phyloP scores from a whole-genome alignment of 64 coral and sea anemone genomes.

The Platygyra sinensis region DNA sequence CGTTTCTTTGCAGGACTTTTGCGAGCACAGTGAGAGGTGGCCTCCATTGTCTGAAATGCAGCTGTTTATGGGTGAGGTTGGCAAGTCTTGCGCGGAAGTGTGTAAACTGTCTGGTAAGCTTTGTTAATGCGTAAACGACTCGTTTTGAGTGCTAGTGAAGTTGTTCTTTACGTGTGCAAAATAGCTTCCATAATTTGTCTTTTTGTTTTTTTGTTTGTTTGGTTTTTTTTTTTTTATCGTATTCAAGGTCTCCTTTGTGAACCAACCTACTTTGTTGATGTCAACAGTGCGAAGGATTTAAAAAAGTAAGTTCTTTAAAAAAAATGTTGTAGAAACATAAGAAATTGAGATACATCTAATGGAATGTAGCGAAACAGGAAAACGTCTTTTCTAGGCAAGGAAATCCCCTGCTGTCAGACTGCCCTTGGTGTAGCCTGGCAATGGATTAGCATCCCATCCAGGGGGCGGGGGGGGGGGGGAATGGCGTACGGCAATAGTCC shows the following conservation, averaged over 20 bases:
- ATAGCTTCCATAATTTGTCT: not conserved
- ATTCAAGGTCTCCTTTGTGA: conserved; percentile 52
- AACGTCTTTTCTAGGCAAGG: no score
- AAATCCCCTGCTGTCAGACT: no score
- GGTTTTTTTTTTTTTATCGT: not conserved
- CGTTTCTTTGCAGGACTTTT: conserved; percentile 61
- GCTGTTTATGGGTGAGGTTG: conserved; percentile 54
- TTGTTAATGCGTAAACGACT: not conserved
- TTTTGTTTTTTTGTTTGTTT: not conserved
- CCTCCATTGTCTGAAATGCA: conserved; percentile 68
- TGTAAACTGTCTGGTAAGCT: conserved; percentile 69
- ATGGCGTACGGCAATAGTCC: no score
- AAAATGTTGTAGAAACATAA: no score
- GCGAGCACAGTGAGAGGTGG: conserved; percentile 66
- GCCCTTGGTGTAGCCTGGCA: no score
- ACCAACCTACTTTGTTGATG: conserved; percentile 31
- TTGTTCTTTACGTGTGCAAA: no score
- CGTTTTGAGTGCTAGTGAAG: no score
- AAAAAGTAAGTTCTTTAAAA: conserved; percentile 40
- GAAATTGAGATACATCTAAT: no score
- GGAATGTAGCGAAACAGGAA: no score
- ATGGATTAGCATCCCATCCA: no score
- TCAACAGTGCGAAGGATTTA: conserved; percentile 32
- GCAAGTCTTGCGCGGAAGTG: conserved; percentile 67
- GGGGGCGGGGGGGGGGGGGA: no score